A percentile compares a stretch with the other conserved stretches of the same genome.
Evolutionary conservation across 2,888 invertebrate genomes (phyloP).

Genomic region (Endotricha flammealis): DNA sequence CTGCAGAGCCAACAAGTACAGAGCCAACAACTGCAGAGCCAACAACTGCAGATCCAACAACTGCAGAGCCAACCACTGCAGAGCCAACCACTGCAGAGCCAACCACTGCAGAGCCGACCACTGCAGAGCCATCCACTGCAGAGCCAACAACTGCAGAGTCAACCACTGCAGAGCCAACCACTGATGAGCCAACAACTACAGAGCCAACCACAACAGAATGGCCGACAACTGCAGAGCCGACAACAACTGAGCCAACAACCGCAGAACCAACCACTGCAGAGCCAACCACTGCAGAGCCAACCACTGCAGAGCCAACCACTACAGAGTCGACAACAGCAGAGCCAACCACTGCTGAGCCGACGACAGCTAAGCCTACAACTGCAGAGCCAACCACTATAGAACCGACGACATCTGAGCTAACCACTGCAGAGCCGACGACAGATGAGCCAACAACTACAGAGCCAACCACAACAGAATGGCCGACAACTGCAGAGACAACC

Average conservation of each 20-base stretch:
- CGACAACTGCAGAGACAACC: background rate
- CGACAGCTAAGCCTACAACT: background rate
- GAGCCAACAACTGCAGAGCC: background rate
- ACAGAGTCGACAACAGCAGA: background rate
- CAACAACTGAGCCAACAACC: background rate
- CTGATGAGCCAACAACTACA: background rate
- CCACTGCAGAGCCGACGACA: background rate
- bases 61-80: slow-evolving; percentile 4
- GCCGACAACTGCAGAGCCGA: background rate
- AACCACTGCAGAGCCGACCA: background rate
- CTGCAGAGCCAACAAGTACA: too few relatives aligned
- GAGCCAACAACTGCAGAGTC: background rate
- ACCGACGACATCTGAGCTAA: background rate
- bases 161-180: background rate
- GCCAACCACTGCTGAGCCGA: background rate
- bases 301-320: background rate
- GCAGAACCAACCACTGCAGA: background rate
- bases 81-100: background rate
- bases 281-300: background rate
- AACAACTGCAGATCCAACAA: slow-evolving; percentile 3
- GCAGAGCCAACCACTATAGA: background rate
- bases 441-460: slow-evolving; percentile 4
- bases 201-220: background rate
- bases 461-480: slow-evolving; percentile 1
- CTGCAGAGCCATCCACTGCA: background rate